A percentile compares a stretch with the other conserved stretches of the same genome.
Conservation (phyloP, 2,113 vertebrate species). For the Tamias sibiricus region DNA sequence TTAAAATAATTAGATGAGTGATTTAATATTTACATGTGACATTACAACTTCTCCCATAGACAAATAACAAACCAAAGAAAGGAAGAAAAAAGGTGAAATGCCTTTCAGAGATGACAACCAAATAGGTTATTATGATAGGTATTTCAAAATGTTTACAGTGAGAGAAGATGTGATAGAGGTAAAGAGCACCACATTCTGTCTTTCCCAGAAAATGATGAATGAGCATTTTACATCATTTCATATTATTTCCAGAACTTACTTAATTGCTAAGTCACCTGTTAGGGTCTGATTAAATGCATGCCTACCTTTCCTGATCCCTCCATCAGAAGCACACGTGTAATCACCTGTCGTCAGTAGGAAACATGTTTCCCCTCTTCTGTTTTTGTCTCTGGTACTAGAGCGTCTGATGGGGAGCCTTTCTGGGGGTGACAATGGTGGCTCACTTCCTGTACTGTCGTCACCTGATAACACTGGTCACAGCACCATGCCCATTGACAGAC, state of each 20-base stretch:
- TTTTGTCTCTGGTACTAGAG: constrained; percentile 96
- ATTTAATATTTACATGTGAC: constrained; percentile 25
- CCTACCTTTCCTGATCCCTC: constrained; percentile 95
- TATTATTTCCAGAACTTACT: constrained; percentile 72
- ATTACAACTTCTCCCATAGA: constrained; percentile 56
- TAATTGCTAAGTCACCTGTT: constrained; percentile 80
- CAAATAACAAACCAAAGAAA: background rate
- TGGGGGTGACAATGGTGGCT: constrained; percentile 95
- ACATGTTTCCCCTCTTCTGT: constrained; percentile 94
- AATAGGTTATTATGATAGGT: constrained; percentile 54
- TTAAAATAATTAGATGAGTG: constrained; percentile 21
- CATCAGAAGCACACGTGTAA: constrained; percentile 95
- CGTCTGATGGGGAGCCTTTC: constrained; percentile 95
- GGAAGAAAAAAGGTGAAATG: constrained; percentile 63
- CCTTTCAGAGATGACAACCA: constrained; percentile 72
- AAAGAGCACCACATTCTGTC: constrained; percentile 69
- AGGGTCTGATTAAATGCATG: constrained; percentile 86
- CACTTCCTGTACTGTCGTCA: constrained; percentile 96
- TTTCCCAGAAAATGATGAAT: constrained; percentile 76
- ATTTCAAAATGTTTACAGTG: constrained; percentile 66
- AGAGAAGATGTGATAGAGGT: constrained; percentile 63
- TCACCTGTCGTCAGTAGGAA: constrained; percentile 97
- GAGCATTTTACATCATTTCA: constrained; percentile 67
- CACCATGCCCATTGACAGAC: constrained; percentile 89
- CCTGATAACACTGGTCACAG: constrained; percentile 94